phyloP scores from a whole-genome alignment of 23 tunicate species.

The Ciona savignyi region DNA sequence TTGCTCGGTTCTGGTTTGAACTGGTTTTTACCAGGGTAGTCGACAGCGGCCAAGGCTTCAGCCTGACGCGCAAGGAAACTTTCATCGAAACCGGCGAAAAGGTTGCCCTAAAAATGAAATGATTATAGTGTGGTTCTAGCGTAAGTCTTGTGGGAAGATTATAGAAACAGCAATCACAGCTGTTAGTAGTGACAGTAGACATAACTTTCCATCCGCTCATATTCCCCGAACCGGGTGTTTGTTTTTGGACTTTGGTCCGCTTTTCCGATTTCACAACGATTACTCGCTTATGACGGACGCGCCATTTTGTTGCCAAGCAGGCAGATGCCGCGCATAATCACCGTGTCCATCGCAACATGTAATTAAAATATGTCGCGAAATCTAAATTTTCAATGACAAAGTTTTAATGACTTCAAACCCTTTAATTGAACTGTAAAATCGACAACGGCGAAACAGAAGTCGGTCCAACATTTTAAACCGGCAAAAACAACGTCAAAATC shows the following conservation, averaged over 20 bases:
- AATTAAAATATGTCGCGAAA: conserved; percentile 20
- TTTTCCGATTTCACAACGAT: conserved; percentile 1
- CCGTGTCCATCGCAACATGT: conserved; percentile 21
- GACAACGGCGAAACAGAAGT: too few relatives aligned
- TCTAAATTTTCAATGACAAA: too few relatives aligned
- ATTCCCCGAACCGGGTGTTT: not conserved
- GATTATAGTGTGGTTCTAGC: not conserved
- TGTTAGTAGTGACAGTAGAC: not conserved
- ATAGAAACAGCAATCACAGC: not conserved
- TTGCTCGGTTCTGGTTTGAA: conserved; percentile 79
- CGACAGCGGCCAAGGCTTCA: conserved; percentile 89
- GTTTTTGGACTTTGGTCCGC: not conserved
- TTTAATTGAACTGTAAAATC: too few relatives aligned
- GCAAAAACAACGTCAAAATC: too few relatives aligned
- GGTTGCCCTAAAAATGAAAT: conserved; percentile 58
- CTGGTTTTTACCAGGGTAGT: conserved; percentile 87
- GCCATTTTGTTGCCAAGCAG: conserved; percentile 46
- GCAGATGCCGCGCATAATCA: conserved; percentile 56
- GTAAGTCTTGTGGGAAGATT: not conserved
- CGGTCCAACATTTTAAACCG: too few relatives aligned
- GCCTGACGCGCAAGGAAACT: conserved; percentile 75
- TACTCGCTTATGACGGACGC: conserved; percentile 13
- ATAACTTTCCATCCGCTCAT: not conserved
- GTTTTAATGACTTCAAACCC: too few relatives aligned
- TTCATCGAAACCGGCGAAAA: conserved; percentile 98